phyloP scores from a whole-genome alignment of 2,797 vertebrate genomes.

The Pseudopleuronectes americanus region DNA sequence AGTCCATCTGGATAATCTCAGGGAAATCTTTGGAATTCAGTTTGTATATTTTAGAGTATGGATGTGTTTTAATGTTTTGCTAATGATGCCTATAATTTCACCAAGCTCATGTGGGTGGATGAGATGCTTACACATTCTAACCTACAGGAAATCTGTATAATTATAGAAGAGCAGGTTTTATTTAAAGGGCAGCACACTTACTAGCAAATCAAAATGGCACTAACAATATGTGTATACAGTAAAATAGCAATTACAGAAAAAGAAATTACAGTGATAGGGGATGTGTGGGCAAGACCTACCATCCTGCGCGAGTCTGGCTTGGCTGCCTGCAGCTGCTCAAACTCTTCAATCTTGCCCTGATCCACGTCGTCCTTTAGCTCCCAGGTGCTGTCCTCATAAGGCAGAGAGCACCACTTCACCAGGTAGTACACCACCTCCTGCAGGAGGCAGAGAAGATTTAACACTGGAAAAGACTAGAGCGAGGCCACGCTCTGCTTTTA shows the following conservation, averaged over 20 bases:
- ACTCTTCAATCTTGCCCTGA: constrained; percentile 98
- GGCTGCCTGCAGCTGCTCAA: constrained; percentile 95
- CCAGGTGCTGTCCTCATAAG: constrained; percentile 99
- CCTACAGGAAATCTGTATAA: neutral
- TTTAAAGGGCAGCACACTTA: neutral
- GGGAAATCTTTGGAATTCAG: neutral
- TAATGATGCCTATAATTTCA: constrained; percentile 16
- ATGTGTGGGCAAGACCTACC: constrained; percentile 81
- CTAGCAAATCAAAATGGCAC: constrained; percentile 8
- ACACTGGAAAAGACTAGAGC: constrained; percentile 62
- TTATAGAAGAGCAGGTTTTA: neutral
- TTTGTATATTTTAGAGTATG: neutral
- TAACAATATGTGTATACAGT: neutral
- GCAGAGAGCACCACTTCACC: constrained; percentile 99
- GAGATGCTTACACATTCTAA: neutral
- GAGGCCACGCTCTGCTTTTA: constrained; percentile 65
- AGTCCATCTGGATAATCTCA: too few relatives aligned
- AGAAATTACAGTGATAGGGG: constrained; percentile 7
- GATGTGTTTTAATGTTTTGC: neutral
- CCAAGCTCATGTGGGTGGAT: neutral
- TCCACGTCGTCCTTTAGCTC: constrained; percentile 98
- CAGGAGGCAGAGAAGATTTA: constrained; percentile 74
- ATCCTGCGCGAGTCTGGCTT: constrained; percentile 90
- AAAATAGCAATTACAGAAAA: constrained; percentile 1
- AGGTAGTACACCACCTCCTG: constrained; percentile 99